Conservation (phyloP, 2,113 vertebrate genomes). For the Chroicocephalus ridibundus region DNA sequence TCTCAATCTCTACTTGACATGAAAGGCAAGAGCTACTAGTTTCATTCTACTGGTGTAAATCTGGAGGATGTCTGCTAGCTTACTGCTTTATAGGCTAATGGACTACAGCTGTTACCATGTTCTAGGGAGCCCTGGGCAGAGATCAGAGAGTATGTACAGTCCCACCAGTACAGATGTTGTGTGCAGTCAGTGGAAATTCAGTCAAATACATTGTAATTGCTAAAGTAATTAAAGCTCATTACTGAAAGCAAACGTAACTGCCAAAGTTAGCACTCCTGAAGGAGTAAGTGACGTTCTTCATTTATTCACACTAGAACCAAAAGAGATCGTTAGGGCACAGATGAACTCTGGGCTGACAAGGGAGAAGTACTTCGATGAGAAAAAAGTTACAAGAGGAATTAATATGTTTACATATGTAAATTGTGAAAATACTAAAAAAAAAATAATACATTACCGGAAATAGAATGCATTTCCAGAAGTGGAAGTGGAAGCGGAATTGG, state of each 20-base stretch:
- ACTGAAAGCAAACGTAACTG: slow-evolving; percentile 60
- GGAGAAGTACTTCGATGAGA: neutral
- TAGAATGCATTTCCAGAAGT: neutral
- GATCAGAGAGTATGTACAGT: slow-evolving; percentile 33
- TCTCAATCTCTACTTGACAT: neutral
- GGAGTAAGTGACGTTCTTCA: slow-evolving; percentile 13
- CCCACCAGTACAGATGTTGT: slow-evolving; percentile 62
- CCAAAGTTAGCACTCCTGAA: slow-evolving; percentile 38
- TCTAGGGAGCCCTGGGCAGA: slow-evolving; percentile 35
- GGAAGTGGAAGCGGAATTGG: neutral
- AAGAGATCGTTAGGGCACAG: neutral
- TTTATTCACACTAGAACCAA: slow-evolving; percentile 2
- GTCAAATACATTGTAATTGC: slow-evolving; percentile 66
- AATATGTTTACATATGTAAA: neutral
- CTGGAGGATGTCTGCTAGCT: slow-evolving; percentile 20
- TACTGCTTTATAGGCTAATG: slow-evolving; percentile 44
- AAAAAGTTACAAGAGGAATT: neutral
- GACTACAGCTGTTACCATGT: slow-evolving; percentile 40
- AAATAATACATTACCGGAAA: neutral
- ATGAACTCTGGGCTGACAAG: neutral
- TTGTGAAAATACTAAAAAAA: neutral
- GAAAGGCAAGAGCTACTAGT: slow-evolving; percentile 7
- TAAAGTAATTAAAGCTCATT: slow-evolving; percentile 74
- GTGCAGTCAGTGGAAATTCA: slow-evolving; percentile 68
- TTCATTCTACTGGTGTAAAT: neutral